Base-by-base conservation (phyloP, 2,113 vertebrate species). In the Melanocharis versteri region DNA sequence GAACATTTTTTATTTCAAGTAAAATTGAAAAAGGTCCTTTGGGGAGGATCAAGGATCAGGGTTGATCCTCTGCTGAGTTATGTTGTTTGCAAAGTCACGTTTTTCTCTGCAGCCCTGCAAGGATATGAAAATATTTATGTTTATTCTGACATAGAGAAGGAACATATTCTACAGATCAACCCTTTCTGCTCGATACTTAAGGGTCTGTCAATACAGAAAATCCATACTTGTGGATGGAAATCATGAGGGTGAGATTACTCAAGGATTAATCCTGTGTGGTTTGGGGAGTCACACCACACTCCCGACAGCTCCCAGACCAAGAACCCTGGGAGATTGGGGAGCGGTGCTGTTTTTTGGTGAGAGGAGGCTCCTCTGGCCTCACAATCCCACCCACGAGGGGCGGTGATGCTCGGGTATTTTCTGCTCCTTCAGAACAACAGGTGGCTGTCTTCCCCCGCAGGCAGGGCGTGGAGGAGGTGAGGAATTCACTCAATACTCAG, bases 371-470 rank as follows among this genome's bases (percentile, higher is more conserved):
- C 20, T 87, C 51, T 35, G 58, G 35, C 42, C 35, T 50, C 57
- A 10, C 80, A 51, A 66, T 70, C 47, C 35, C 44, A 54, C 39
- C 33, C 62, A 18, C 17, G 17, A 50, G 50, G 68, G 62, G 21
- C 1, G 1, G 76, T 3, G 77, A 79, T 15, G 26, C 26, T 3
- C 16, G 5, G 44, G 17, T 0, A 1, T 48, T 81, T 64, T 68
- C 44, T 93, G 44, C 44, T 80, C 60, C 45, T 66, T 16, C 56
- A 33, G 50, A 81, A 37, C 48, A 78, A 47, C 65, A 47, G 50
- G 58, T 44, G 70, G 35, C 58, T 75, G 69, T 6, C 62, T 22
- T 86, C 80, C 62, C 81, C 80, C 8, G 1, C 66, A 88, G 66
- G 40, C 47, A 85, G 61, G 65, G 53, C 40, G 2, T 3, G 62